Evolutionary conservation across 2,888 invertebrate species (phyloP), one percentile per base, ranked within the genome.

Genomic region (Drosophila cyrtoloma): DNA sequence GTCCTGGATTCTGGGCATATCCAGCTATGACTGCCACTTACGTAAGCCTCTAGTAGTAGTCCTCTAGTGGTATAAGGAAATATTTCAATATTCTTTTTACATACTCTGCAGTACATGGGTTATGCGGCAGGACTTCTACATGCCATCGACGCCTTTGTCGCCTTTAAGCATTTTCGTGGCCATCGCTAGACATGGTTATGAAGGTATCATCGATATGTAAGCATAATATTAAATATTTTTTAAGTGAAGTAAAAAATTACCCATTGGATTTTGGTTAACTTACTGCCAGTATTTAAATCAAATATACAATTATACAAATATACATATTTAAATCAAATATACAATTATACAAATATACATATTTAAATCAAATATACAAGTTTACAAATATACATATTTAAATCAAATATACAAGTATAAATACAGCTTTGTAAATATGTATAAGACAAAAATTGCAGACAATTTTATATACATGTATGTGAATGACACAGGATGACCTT

Each of bases 1-100:
- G 95, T 68, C 96, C 95, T 51, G 96, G 97, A 79, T 97, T 96
- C 91, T 96, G 97, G 90, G 97, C 96, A 19, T 97, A 97, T 94
- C 97, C 97, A n/a, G 97, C 97, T 3, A 97, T 97, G 96, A 97
- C 96, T 35, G 97, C 97, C 0, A 96, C 96, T 80, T 97, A 97
- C 93, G 97, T 98, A 94, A 96, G 97, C 95, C 32, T 35, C 14
- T 3, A 19, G 0, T 3, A 19, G 0, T 32, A 14, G 0, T 32
- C 4, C 22, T 7, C 32, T 26, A 12, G 4, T 35, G 5, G 1
- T 16, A 7, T 0, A 5, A 19, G 0, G 6, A 9, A n/a, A 16
- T 26, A 52, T 39, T 22, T 26, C 5, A 19, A 22, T 51, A 2
- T 35, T 19, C 7, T 30, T 61, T 67, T n/a, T 12, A 42, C 1